phyloP scores from a whole-genome alignment of 35 echinoderm and acorn worm genomes.

The Eucidaris tribuloides region DNA sequence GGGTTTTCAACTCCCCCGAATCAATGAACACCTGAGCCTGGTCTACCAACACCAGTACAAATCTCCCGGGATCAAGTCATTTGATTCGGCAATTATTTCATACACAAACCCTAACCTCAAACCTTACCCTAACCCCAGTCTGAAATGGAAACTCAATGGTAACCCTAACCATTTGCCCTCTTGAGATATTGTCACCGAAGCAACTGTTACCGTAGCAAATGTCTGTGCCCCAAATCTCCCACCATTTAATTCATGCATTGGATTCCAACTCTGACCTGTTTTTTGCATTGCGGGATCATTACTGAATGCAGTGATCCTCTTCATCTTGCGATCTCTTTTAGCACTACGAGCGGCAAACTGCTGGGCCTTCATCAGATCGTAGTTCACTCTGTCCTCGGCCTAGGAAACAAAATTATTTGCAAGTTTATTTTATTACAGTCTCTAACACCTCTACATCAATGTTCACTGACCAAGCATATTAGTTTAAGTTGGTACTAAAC shows the following conservation, averaged over 20 bases:
- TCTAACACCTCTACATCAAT: background rate
- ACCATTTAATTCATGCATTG: background rate
- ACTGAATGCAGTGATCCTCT: background rate
- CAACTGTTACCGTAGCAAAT: no score
- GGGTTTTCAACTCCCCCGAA: no score
- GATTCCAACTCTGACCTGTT: background rate
- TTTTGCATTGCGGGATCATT: background rate
- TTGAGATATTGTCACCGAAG: no score
- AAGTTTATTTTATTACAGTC: background rate
- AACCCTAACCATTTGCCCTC: no score
- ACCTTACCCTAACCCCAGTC: background rate
- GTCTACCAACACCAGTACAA: background rate
- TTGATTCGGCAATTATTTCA: no score
- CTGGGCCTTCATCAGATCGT: conserved; percentile 78
- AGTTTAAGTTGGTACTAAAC: no score
- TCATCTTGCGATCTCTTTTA: conserved; percentile 52
- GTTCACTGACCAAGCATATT: background rate
- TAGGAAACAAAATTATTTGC: background rate
- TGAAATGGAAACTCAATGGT: no score
- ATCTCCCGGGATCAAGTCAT: background rate
- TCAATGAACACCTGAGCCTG: background rate
- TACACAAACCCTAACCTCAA: no score
- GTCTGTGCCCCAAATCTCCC: background rate
- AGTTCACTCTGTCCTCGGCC: conserved; percentile 65
- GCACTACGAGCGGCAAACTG: conserved; percentile 74